These are phyloP conservation scores for Muscicapa adusta DNA, from an alignment of 2,113 vertebrate genomes.

Conservation along the genomic window DNA sequence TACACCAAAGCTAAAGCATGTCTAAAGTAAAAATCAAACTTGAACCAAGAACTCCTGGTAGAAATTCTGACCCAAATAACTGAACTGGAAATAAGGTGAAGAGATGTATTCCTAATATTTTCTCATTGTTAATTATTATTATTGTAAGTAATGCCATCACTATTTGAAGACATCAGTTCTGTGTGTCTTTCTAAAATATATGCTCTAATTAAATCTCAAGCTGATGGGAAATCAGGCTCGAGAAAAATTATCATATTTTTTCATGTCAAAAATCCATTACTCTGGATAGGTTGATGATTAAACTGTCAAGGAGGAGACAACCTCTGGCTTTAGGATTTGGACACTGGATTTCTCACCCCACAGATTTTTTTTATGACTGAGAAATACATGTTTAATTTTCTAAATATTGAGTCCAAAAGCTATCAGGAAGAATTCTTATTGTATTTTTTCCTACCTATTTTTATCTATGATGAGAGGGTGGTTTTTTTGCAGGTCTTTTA, in stretches of 20 bases:
- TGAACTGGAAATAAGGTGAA: background rate
- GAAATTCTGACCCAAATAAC: background rate
- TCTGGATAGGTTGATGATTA: background rate
- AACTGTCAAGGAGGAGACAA: background rate
- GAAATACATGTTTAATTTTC: background rate
- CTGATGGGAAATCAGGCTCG: background rate
- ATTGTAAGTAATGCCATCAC: background rate
- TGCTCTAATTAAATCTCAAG: background rate
- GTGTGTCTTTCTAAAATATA: background rate
- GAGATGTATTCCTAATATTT: background rate
- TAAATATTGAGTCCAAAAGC: background rate
- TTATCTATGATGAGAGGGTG: background rate
- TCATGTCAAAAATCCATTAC: background rate
- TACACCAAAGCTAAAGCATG: background rate
- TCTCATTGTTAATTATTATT: background rate
- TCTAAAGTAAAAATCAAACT: background rate
- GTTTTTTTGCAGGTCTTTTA: fast-evolving
- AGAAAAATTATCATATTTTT: background rate
- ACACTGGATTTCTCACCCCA: background rate
- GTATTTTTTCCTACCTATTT: background rate
- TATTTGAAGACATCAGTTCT: background rate
- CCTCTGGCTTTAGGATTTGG: background rate
- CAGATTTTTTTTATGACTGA: background rate
- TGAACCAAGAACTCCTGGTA: background rate
- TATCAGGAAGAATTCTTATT: background rate